phyloP scores from a whole-genome alignment of 2,888 invertebrate genomes.

The Lampropteryx suffumata region DNA sequence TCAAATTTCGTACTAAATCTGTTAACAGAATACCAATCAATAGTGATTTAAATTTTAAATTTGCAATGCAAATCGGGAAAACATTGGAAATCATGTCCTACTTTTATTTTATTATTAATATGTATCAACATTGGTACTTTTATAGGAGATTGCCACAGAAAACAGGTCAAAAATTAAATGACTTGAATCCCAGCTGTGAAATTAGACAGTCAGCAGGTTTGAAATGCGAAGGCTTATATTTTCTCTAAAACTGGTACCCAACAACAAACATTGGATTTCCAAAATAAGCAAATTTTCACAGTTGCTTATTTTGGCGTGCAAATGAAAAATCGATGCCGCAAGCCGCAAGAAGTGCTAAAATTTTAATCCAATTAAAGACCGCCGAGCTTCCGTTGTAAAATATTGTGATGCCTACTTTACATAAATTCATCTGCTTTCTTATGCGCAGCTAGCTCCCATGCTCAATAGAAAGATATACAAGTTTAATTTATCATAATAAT shows the following conservation, averaged over 20 bases:
- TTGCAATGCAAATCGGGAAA: neutral
- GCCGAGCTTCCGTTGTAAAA: conserved; percentile 56
- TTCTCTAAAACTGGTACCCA: too few relatives aligned
- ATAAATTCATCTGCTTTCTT: conserved; percentile 53
- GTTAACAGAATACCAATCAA: conserved; percentile 6
- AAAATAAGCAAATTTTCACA: conserved; percentile 21
- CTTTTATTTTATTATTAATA: too few relatives aligned
- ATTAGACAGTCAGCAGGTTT: too few relatives aligned
- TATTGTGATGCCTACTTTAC: conserved; percentile 66
- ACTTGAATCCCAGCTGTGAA: too few relatives aligned
- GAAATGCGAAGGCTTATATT: too few relatives aligned
- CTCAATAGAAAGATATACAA: conserved; percentile 10
- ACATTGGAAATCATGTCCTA: too few relatives aligned
- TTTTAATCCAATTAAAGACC: conserved; percentile 72
- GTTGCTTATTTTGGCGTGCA: conserved; percentile 17
- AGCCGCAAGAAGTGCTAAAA: conserved; percentile 63
- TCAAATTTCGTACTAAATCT: conserved; percentile 27
- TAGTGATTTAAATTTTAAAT: neutral
- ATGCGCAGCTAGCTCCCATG: conserved; percentile 3
- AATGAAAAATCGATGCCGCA: conserved; percentile 60
- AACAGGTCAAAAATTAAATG: too few relatives aligned
- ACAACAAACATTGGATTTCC: neutral
- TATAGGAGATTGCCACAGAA: too few relatives aligned
- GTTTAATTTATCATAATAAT: neutral
- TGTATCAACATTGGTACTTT: too few relatives aligned